A percentile compares a stretch with the other conserved stretches of the same genome.
These are phyloP conservation scores for Caenorhabditis brenneri DNA, from an alignment of 1,140 invertebrate species.

Conservation along the genomic window DNA sequence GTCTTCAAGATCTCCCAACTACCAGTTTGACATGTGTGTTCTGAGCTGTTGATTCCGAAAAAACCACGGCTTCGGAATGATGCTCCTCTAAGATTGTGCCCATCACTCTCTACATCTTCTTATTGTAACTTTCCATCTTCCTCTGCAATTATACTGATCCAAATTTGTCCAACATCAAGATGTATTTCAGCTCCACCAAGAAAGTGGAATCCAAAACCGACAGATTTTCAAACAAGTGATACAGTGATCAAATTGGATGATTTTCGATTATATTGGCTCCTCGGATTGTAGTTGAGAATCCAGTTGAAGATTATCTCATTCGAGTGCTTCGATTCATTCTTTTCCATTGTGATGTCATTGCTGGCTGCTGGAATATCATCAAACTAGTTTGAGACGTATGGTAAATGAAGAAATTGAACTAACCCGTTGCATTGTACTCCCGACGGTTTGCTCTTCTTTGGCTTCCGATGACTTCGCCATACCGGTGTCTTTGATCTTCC, in stretches of 20 bases:
- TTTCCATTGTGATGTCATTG: slow-evolving; percentile 5
- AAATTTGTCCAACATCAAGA: slow-evolving; percentile 91
- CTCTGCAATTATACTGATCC: slow-evolving; percentile 87
- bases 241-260: slow-evolving; percentile 81
- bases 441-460: slow-evolving; percentile 17
- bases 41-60: slow-evolving; percentile 78
- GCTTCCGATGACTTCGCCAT: neutral
- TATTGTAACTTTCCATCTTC: slow-evolving; percentile 84
- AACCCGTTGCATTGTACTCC: slow-evolving; percentile 46
- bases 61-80: slow-evolving; percentile 85
- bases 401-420: no score
- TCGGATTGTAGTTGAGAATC: slow-evolving; percentile 63
- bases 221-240: slow-evolving; percentile 81
- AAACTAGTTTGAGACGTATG: no score
- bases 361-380: slow-evolving; percentile 34
- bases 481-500: slow-evolving; percentile 60
- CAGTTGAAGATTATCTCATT: slow-evolving; percentile 58
- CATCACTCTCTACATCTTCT: slow-evolving; percentile 87
- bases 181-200: slow-evolving; percentile 84
- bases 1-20: slow-evolving; percentile 53
- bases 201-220: slow-evolving; percentile 94
- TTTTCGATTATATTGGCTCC: slow-evolving; percentile 51
- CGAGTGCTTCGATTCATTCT: slow-evolving; percentile 1
- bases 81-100: slow-evolving; percentile 83
- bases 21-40: slow-evolving; percentile 70